A percentile compares a stretch with the other conserved stretches of the same genome.
Conservation (phyloP, 1,140 invertebrate species). For the Ceratina japonica region DNA sequence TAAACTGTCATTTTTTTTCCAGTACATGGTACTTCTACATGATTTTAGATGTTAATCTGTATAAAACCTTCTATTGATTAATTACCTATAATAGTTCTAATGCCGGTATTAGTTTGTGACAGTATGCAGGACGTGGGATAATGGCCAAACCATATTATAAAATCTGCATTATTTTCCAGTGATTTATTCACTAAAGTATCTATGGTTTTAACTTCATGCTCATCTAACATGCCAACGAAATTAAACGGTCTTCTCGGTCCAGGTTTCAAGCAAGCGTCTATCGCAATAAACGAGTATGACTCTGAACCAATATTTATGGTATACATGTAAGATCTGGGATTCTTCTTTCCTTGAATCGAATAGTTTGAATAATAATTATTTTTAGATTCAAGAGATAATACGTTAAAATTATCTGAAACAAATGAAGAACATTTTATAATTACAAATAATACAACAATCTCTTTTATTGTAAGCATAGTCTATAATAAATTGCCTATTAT, state of each 20-base stretch:
- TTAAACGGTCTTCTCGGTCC: constrained; percentile 94
- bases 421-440: constrained; percentile 2
- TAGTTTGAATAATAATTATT: constrained; percentile 91
- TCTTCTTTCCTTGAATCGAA: constrained; percentile 87
- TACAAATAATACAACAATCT: no score
- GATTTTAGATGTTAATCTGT: neutral
- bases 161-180: constrained; percentile 77
- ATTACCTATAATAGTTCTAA: constrained; percentile 81
- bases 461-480: no score
- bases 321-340: constrained; percentile 89
- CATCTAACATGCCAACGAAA: constrained; percentile 90
- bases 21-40: no score
- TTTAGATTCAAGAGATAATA: constrained; percentile 83
- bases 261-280: constrained; percentile 93
- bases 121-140: constrained; percentile 95
- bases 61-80: constrained; percentile 5
- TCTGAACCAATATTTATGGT: constrained; percentile 81
- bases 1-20: no score
- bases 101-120: constrained; percentile 81
- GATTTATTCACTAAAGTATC: constrained; percentile 79
- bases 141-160: constrained; percentile 94
- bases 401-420: constrained; percentile 94
- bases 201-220: constrained; percentile 81
- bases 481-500: neutral
- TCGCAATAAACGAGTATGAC: constrained; percentile 88